phyloP scores from a whole-genome alignment of 2,113 vertebrate genomes.

The Todiramphus saurophagus region DNA sequence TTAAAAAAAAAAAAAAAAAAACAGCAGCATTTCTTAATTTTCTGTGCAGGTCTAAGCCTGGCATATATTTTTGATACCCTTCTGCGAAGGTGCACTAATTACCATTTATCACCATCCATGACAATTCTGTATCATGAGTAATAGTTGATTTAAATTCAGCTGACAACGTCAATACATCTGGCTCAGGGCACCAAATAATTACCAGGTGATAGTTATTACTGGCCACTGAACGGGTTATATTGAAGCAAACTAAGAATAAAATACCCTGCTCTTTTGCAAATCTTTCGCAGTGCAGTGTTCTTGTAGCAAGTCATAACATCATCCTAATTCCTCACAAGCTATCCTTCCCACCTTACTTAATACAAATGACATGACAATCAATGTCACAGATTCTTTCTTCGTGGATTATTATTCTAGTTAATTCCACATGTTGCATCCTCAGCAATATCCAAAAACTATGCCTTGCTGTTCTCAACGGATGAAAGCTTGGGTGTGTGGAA shows the following conservation, averaged over 20 bases:
- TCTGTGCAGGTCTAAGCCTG: background rate
- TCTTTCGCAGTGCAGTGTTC: background rate
- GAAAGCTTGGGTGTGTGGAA: background rate
- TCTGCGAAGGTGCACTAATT: background rate
- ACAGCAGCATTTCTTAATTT: background rate
- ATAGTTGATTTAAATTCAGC: background rate
- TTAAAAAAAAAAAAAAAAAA: background rate
- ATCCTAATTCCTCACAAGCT: slow-evolving; percentile 27
- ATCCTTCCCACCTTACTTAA: slow-evolving; percentile 20
- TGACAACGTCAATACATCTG: accelerated
- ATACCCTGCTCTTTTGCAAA: background rate
- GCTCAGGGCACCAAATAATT: background rate
- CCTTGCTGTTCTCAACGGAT: background rate
- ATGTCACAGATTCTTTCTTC: slow-evolving; percentile 29
- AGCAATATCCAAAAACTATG: background rate
- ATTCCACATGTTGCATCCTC: slow-evolving; percentile 25
- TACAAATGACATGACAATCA: slow-evolving; percentile 48
- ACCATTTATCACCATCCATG: background rate
- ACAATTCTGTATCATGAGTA: background rate
- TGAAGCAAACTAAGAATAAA: background rate
- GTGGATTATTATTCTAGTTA: slow-evolving; percentile 26
- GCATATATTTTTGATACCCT: background rate
- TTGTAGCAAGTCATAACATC: background rate
- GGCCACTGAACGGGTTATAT: background rate
- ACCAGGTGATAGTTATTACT: background rate